These are phyloP conservation scores for Aphelocoma californica DNA, from an alignment of 2,797 vertebrate genomes.

Conservation along the genomic window DNA sequence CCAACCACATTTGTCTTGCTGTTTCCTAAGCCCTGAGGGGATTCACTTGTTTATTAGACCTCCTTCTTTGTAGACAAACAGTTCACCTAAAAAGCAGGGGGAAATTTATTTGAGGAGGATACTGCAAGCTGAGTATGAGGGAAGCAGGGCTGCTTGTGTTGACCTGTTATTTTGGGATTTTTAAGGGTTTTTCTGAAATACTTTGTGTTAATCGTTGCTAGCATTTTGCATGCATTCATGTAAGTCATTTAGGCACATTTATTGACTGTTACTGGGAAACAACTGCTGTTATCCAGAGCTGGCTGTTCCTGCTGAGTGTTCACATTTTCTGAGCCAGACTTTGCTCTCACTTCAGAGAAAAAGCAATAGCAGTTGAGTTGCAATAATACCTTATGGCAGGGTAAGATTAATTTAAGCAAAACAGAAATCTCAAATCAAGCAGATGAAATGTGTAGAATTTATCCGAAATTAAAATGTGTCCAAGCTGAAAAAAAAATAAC, in stretches of 20 bases:
- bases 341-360: not conserved
- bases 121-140: not conserved
- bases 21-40: not conserved
- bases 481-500: not conserved
- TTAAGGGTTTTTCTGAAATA: not conserved
- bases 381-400: not conserved
- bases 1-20: not conserved
- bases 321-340: not conserved
- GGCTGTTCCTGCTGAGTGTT: not conserved
- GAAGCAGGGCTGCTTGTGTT: not conserved
- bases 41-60: not conserved
- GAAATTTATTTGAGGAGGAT: not conserved
- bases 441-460: not conserved
- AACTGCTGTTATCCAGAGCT: not conserved
- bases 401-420: not conserved
- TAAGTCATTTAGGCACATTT: not conserved
- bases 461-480: not conserved
- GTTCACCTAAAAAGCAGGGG: not conserved
- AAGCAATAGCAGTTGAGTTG: not conserved
- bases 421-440: not conserved
- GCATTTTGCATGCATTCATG: not conserved
- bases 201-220: not conserved
- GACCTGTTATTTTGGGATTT: not conserved
- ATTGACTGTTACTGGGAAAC: not conserved
- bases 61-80: not conserved